Percentiles rank a stretch among this genome's conserved stretches.
Evolutionary conservation across 2,113 vertebrate species (phyloP).

Genomic region (Aramus guarauna): DNA sequence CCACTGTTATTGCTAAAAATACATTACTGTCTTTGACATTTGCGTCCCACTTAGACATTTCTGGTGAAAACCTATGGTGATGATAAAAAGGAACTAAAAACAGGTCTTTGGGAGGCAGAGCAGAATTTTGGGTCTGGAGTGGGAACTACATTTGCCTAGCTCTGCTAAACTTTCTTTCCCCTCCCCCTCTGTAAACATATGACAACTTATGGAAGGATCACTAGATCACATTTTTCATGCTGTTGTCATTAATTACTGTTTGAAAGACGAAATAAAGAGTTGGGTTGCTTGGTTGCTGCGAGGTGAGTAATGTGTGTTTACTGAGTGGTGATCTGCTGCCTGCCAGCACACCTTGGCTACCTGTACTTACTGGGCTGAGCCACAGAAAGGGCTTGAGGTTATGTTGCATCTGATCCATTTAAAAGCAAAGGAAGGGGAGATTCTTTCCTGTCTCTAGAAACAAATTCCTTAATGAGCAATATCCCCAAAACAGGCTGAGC

Average conservation of each 20-base stretch:
- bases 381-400: slow-evolving; percentile 19
- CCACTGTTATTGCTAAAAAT: neutral
- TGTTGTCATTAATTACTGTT: neutral
- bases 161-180: neutral
- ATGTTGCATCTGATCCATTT: neutral
- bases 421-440: neutral
- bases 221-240: neutral
- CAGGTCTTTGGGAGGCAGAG: neutral
- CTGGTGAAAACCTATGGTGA: neutral
- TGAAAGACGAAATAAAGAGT: neutral
- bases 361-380: neutral
- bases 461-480: slow-evolving; percentile 9
- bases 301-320: slow-evolving; percentile 1
- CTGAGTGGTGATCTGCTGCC: neutral
- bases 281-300: neutral
- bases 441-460: neutral
- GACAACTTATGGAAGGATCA: neutral
- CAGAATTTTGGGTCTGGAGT: neutral
- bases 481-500: neutral
- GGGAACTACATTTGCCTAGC: neutral
- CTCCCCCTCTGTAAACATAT: neutral
- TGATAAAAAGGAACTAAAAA: neutral
- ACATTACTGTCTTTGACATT: neutral
- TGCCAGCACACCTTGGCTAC: slow-evolving; percentile 29
- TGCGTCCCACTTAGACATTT: neutral